These are phyloP conservation scores for Falco peregrinus DNA, from an alignment of 2,797 vertebrate species.

Conservation along the genomic window DNA sequence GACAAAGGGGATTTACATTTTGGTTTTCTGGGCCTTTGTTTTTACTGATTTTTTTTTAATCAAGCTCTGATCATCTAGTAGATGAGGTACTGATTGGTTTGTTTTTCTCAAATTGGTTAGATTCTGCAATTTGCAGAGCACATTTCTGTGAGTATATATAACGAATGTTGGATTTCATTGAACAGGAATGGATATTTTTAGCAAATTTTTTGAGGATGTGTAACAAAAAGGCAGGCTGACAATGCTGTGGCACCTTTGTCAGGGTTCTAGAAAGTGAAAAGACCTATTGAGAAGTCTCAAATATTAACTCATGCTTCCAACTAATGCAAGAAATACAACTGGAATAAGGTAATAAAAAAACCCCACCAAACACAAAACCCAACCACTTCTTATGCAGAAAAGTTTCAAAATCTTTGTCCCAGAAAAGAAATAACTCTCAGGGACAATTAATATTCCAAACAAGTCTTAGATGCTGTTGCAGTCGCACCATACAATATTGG, in stretches of 20 bases:
- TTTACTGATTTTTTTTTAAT: not conserved
- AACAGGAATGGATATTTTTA: not conserved
- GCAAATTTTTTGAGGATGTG: not conserved
- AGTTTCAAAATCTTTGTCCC: not conserved
- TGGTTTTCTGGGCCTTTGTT: slow-evolving; percentile 13
- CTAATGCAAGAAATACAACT: not conserved
- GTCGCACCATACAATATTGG: not conserved
- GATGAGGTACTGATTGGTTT: not conserved
- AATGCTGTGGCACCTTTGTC: not conserved
- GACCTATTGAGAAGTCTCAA: not conserved
- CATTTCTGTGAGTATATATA: not conserved
- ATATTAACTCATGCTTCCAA: not conserved
- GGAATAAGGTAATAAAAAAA: not conserved
- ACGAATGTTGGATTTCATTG: not conserved
- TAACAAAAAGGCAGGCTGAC: not conserved
- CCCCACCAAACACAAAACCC: not conserved
- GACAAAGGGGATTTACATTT: not conserved
- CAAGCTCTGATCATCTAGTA: not conserved
- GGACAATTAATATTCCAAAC: not conserved
- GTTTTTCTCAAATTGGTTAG: not conserved
- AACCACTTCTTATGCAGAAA: not conserved
- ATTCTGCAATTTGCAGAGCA: not conserved
- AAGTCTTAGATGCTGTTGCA: not conserved
- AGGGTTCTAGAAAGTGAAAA: not conserved
- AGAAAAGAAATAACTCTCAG: not conserved